Conservation (phyloP, 2,888 invertebrate species). For the Salpingus planirostris region DNA sequence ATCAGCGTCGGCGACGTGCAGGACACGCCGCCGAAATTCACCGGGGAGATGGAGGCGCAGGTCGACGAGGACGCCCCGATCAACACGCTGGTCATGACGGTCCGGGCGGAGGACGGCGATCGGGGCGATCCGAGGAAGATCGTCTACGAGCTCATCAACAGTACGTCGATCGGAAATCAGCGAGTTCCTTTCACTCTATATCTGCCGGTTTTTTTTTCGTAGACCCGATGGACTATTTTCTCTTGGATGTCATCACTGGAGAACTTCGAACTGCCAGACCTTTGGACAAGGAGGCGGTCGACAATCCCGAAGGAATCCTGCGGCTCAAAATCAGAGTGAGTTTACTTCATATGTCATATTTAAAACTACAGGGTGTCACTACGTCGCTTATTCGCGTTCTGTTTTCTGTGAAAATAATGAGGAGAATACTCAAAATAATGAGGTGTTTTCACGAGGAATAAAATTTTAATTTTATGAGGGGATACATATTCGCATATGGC, state of each 20-base stretch:
- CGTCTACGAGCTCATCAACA: constrained; percentile 67
- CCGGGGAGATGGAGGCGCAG: constrained; percentile 68
- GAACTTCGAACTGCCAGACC: constrained; percentile 76
- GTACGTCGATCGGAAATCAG: too few species aligned
- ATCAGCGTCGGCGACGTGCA: constrained; percentile 78
- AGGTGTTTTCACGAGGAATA: too few species aligned
- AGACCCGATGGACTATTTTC: constrained; percentile 86
- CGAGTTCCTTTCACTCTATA: too few species aligned
- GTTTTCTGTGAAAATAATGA: too few species aligned
- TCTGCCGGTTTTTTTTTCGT: background rate
- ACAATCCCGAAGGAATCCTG: constrained; percentile 70
- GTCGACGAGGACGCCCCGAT: constrained; percentile 76
- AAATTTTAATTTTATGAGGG: too few species aligned
- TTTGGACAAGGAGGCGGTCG: constrained; percentile 74
- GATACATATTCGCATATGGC: too few species aligned
- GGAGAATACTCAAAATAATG: too few species aligned
- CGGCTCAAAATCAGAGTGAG: constrained; percentile 64
- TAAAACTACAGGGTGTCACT: too few species aligned
- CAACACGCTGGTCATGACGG: constrained; percentile 68
- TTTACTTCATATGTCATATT: constrained; percentile 3
- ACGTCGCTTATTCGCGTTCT: too few species aligned
- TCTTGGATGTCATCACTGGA: constrained; percentile 68
- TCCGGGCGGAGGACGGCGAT: constrained; percentile 79
- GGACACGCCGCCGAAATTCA: constrained; percentile 78
- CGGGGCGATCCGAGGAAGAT: constrained; percentile 72